Evolutionary conservation across 2,888 invertebrate genomes (phyloP).

Genomic region (Rhogogaster chlorosoma): DNA sequence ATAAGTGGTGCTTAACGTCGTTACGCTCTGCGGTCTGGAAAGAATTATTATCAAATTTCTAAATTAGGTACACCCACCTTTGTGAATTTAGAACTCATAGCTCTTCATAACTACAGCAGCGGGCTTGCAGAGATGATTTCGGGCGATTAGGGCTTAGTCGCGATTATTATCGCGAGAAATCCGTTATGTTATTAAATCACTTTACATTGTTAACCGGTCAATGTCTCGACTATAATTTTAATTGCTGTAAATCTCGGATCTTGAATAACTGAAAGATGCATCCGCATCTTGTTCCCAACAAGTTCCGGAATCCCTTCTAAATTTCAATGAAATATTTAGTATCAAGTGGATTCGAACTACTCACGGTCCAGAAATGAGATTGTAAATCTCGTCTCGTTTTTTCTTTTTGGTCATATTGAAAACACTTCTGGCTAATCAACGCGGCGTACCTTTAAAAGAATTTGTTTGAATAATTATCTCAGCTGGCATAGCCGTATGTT

Average conservation of each 20-base stretch:
- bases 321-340: neutral
- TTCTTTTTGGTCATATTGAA: neutral
- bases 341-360: neutral
- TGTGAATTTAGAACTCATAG: neutral
- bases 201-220: neutral
- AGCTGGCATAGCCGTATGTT: neutral
- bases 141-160: neutral
- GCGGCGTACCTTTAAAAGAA: neutral
- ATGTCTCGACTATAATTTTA: neutral
- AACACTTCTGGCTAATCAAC: neutral
- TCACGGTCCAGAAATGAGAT: neutral
- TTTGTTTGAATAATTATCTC: neutral
- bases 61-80: neutral
- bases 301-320: too few species aligned
- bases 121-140: neutral
- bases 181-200: neutral
- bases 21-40: neutral
- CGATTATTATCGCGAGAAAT: neutral
- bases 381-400: neutral
- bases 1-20: conserved; percentile 17
- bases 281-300: neutral
- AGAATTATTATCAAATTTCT: conserved; percentile 12
- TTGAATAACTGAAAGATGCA: neutral
- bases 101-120: neutral
- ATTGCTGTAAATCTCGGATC: neutral